Evolutionary conservation across 2,113 vertebrate genomes (phyloP).

Genomic region (Rutilus rutilus): DNA sequence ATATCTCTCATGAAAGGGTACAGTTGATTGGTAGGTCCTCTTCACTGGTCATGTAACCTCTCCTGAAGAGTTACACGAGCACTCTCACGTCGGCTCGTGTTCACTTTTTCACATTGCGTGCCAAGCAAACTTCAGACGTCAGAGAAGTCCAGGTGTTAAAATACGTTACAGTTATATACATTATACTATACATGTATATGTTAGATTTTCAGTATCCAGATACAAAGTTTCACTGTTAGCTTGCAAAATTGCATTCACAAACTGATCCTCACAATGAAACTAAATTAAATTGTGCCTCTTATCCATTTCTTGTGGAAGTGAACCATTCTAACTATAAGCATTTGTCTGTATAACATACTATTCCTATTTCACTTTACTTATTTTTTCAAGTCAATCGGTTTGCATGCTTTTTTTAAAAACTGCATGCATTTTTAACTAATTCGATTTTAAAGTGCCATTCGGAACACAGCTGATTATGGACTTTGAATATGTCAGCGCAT

Average conservation of each 20-base stretch:
- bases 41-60: neutral
- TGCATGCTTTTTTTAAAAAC: too few species aligned
- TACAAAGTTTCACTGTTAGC: neutral
- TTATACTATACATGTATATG: neutral
- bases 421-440: too few species aligned
- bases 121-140: slow-evolving; percentile 6
- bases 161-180: neutral
- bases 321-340: too few species aligned
- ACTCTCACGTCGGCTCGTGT: neutral
- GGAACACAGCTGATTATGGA: too few species aligned
- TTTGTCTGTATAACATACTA: too few species aligned
- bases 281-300: neutral
- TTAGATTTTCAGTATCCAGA: neutral
- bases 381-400: too few species aligned
- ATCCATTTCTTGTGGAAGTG: neutral
- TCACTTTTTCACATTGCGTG: neutral
- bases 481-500: too few species aligned
- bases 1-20: slow-evolving; percentile 1
- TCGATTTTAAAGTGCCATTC: too few species aligned
- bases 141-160: slow-evolving; percentile 58
- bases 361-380: too few species aligned
- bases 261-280: neutral
- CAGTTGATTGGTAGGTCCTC: neutral
- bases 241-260: neutral
- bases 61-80: slow-evolving; percentile 17